Percentiles rank a stretch among this genome's conserved stretches.
Conservation (phyloP, 2,113 vertebrate species). For the Melanostigma gelatinosum region DNA sequence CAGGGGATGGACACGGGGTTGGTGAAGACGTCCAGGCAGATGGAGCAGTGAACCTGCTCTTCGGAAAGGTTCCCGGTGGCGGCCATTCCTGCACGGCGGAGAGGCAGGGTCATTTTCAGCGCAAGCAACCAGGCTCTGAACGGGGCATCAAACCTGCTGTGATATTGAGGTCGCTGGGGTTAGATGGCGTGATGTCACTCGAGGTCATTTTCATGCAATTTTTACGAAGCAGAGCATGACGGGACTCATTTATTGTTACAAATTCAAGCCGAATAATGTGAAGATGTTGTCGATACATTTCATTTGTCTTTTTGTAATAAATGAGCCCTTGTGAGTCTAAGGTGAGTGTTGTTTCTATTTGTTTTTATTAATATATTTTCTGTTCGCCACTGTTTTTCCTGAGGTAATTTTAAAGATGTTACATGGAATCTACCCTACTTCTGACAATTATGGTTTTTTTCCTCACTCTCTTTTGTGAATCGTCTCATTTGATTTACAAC, state of each 20-base stretch:
- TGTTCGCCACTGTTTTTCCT: not conserved
- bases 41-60: constrained; percentile 87
- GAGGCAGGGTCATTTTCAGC: constrained; percentile 77
- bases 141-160: constrained; percentile 73
- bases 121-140: constrained; percentile 59
- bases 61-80: constrained; percentile 80
- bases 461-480: no score
- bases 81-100: constrained; percentile 81
- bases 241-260: constrained; percentile 15
- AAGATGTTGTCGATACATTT: no score
- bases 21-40: constrained; percentile 86
- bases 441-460: no score
- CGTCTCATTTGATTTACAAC: no score
- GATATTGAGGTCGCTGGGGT: constrained; percentile 61
- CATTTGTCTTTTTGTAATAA: not conserved
- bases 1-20: constrained; percentile 86
- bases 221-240: constrained; percentile 24
- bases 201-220: constrained; percentile 37
- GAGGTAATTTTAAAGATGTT: not conserved
- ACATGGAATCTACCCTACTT: not conserved
- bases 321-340: not conserved
- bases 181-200: constrained; percentile 41
- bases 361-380: not conserved
- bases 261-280: not conserved
- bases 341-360: not conserved